These are phyloP conservation scores for Ptyas mucosa DNA, from an alignment of 2,113 vertebrate genomes.

Conservation along the genomic window DNA sequence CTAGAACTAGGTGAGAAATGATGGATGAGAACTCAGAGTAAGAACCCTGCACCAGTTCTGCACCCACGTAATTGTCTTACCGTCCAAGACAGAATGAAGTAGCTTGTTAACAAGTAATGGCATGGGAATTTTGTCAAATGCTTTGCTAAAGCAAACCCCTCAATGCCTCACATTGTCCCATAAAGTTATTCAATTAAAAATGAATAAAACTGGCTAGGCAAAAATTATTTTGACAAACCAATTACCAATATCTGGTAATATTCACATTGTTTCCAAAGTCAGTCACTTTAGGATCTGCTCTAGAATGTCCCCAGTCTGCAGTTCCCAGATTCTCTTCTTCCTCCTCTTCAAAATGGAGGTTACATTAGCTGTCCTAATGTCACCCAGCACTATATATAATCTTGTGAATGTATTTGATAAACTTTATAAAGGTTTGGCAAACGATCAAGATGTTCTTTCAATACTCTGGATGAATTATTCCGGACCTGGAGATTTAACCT, in stretches of 20 bases:
- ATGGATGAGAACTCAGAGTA: background rate
- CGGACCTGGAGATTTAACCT: background rate
- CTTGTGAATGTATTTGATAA: background rate
- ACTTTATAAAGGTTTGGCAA: background rate
- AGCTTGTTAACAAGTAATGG: background rate
- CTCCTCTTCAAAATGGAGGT: background rate
- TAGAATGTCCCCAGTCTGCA: background rate
- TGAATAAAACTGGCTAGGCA: background rate
- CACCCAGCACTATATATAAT: background rate
- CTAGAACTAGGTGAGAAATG: background rate
- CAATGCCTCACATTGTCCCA: background rate
- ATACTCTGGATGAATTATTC: background rate
- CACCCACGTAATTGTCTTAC: background rate
- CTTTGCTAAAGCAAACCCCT: background rate
- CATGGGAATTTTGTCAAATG: background rate
- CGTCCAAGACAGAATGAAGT: background rate
- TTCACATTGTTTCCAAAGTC: background rate
- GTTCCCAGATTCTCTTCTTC: background rate
- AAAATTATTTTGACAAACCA: background rate
- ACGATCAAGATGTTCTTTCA: background rate
- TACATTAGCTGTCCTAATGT: background rate
- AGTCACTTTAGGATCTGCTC: background rate
- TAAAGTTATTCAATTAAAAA: background rate
- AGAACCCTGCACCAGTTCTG: background rate
- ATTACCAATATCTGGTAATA: background rate